Evolutionary conservation across 2,888 invertebrate species (phyloP).

Genomic region (Zootermopsis nevadensis): DNA sequence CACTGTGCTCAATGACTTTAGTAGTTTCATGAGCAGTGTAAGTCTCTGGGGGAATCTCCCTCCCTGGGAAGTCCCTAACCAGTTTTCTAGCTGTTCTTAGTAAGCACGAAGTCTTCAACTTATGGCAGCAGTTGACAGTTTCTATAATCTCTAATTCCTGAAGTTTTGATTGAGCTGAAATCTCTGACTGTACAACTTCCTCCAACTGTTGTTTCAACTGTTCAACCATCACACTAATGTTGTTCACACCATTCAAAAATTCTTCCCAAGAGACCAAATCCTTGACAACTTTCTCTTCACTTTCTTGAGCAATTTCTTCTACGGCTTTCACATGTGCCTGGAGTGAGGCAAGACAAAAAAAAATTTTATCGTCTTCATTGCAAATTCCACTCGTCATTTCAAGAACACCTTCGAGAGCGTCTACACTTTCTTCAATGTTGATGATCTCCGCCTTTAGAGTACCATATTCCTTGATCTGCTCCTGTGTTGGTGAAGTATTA

Average conservation of each 20-base stretch:
- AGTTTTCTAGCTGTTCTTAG: slow-evolving; percentile 73
- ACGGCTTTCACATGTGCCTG: slow-evolving; percentile 78
- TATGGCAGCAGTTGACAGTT: slow-evolving; percentile 71
- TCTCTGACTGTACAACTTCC: slow-evolving; percentile 71
- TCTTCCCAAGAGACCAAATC: slow-evolving; percentile 77
- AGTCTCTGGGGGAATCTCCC: slow-evolving; percentile 75
- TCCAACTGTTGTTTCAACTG: slow-evolving; percentile 66
- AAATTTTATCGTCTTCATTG: slow-evolving; percentile 63
- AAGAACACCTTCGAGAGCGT: slow-evolving; percentile 69
- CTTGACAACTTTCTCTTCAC: slow-evolving; percentile 68
- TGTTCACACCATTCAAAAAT: slow-evolving; percentile 73
- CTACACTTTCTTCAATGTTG: slow-evolving; percentile 71
- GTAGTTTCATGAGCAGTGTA: slow-evolving; percentile 75
- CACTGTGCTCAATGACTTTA: slow-evolving; percentile 73
- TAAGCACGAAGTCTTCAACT: slow-evolving; percentile 71
- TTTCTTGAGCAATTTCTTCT: slow-evolving; percentile 73
- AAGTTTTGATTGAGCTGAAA: slow-evolving; percentile 75
- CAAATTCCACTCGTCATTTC: slow-evolving; percentile 64
- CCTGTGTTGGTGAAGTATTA: slow-evolving; percentile 67
- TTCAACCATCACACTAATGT: slow-evolving; percentile 67
- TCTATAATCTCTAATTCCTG: slow-evolving; percentile 78
- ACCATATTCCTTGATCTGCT: slow-evolving; percentile 44
- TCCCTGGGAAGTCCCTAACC: slow-evolving; percentile 76
- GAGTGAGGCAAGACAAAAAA: slow-evolving; percentile 70
- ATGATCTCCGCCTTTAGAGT: slow-evolving; percentile 72